Base-by-base conservation (phyloP, 2,797 vertebrate species). In the Hoplostethus mediterraneus region DNA sequence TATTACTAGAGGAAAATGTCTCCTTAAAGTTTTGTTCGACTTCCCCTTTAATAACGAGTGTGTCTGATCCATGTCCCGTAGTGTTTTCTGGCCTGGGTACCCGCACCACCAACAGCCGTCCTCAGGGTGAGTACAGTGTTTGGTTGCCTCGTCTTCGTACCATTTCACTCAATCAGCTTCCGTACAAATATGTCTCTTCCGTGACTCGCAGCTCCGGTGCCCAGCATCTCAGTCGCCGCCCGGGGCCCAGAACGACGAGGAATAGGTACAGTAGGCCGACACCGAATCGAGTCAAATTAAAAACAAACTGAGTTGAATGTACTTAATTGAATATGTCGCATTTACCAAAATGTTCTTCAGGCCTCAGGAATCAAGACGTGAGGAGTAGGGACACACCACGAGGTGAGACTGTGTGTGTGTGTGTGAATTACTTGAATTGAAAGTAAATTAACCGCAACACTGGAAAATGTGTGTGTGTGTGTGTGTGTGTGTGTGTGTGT, bases 61-160 rank as follows among this genome's bases (percentile, higher is more conserved):
- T 21, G 21, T 21, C 21, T 21, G 21, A 21, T 21, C 21, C 21
- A 21, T 21, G 1, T 21, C 6, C 56, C n/a, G 0, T 1, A 95
- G 95, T 95, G 71, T 95, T 95, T 81, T 91, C 93, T 31, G 92
- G 91, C 58, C 82, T 92, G 33, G 87, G 90, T 16, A 31, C 87
- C 16, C 93, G 87, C 72, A 85, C 52, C 55, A 11, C 90, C 17
- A 93, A 79, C 70, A 87, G 16, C 47, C 92, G 87, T 5, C 33
- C 81, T 0, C 53, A 78, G 73, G 90, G 94, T 95, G 57, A 5
- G 60, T 63, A 16, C 6, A 6, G 2, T 42, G 6, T 17, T 49
- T 75, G 21, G 21, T 21, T 21, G 21, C 33, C 2, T 4, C 55
- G 1, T 52, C 48, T 16, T 2, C 8, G 33, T 63, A 58, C 30